Conservation (phyloP, 1,140 invertebrate genomes). For the Lordiphosa collinella region DNA sequence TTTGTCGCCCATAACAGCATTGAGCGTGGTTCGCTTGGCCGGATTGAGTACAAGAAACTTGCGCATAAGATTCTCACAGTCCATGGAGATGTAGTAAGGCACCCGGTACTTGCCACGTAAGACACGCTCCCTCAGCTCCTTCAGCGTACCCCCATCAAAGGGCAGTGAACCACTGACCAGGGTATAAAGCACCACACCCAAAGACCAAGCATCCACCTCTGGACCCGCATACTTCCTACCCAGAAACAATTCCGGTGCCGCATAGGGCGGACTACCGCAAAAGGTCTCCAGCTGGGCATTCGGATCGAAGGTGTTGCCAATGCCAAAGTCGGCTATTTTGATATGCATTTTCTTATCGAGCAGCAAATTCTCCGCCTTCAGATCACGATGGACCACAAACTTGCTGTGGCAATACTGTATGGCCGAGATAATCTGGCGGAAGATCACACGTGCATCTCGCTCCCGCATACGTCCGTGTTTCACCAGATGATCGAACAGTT, state of each 20-base stretch:
- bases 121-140: constrained; percentile 98
- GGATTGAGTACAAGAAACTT: constrained; percentile 99
- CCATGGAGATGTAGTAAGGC: constrained; percentile 99
- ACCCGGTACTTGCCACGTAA: constrained; percentile 98
- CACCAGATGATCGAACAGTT: constrained; percentile 99
- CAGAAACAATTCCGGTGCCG: constrained; percentile 99
- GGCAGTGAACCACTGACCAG: constrained; percentile 99
- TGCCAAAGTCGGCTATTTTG: constrained; percentile 99
- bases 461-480: constrained; percentile 99
- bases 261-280: constrained; percentile 99
- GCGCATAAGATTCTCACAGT: constrained; percentile 99
- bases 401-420: constrained; percentile 99
- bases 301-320: constrained; percentile 99
- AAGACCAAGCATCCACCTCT: constrained; percentile 99
- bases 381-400: constrained; percentile 97
- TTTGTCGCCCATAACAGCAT: constrained; percentile 98
- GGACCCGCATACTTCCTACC: constrained; percentile 99
- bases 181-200: constrained; percentile 99
- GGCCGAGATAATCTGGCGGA: constrained; percentile 99
- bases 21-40: constrained; percentile 96
- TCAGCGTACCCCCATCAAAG: constrained; percentile 98
- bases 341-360: constrained; percentile 99
- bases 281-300: constrained; percentile 99
- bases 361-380: constrained; percentile 98
- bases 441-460: constrained; percentile 99